Evolutionary conservation across 2,113 vertebrate genomes (phyloP), one percentile per base, ranked within the genome.

Genomic region (Lycocorax pyrrhopterus): DNA sequence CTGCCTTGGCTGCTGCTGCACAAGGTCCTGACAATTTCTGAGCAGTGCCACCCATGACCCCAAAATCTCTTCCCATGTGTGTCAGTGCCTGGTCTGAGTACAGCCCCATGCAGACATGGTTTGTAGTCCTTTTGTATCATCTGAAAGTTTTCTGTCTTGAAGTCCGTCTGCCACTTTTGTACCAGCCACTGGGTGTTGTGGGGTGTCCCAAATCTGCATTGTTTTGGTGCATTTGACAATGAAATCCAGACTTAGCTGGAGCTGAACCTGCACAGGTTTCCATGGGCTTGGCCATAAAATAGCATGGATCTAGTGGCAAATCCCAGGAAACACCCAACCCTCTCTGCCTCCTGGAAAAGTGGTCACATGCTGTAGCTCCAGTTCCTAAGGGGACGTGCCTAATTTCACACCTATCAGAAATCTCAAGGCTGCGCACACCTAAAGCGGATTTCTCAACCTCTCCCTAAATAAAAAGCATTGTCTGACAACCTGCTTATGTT

Each of bases 1-100:
- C n/a, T 69, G 37, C 46, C 67, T 43, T 74, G 44, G 44, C 53
- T 72, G 49, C 53, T 49, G 49, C 71, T 55, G 41, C 63, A 47
- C 44, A 16, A n/a, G 9, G 17, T 51, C 69, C 16, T n/a, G 26
- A n/a, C 32, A 26, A 37, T 21, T 87, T 53, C 78, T 51, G 12
- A 46, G 64, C 66, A 44, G 46, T 22, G 18, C 5, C 35, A 56
- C 20, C 0, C 2, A 44, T 0, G 0, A 32, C 17, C 67, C 55
- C 59, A 62, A 7, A 64, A 49, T 47, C 64, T 80, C 59, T 53
- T 53, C 67, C 64, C n/a, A 12, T 5, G 32, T 9, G 10, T 20
- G 35, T 59, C 56, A 58, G 46, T 83, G 53, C 39, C 53, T 55
- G 30, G 18, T 52, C 33, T 64, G 44, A 62, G 41, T n/a, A 80